Percentiles rank a stretch among this genome's conserved stretches.
phyloP scores from a whole-genome alignment of 2,888 invertebrate genomes.

The Nasonia oneida region DNA sequence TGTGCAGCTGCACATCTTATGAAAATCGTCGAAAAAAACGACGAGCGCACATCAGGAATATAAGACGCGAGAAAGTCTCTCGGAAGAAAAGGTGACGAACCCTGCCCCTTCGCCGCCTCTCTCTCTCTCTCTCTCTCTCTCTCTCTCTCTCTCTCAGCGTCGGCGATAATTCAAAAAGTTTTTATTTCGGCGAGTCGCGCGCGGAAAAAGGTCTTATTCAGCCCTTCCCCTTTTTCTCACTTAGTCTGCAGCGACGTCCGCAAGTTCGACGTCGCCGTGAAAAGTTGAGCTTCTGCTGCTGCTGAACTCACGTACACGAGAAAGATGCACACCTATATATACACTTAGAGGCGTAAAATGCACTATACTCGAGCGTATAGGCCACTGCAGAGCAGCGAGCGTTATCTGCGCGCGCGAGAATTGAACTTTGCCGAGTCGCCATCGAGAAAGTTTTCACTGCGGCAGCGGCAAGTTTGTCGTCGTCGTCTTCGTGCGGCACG shows the following conservation, averaged over 20 bases:
- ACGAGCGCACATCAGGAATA: background rate
- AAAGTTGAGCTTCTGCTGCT: conserved; percentile 63
- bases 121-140: background rate
- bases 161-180: conserved; percentile 61
- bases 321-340: background rate
- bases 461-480: background rate
- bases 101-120: background rate
- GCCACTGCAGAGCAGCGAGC: background rate
- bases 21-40: conserved; percentile 35
- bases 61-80: background rate
- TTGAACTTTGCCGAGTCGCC: conserved; percentile 20
- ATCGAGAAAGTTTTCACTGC: conserved; percentile 7
- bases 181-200: conserved; percentile 46
- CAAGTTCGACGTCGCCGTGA: conserved; percentile 64
- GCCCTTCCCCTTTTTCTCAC: conserved; percentile 35
- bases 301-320: background rate
- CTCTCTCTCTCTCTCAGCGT: background rate
- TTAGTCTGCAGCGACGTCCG: conserved; percentile 5
- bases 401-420: background rate
- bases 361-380: conserved; percentile 16
- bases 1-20: conserved; percentile 31
- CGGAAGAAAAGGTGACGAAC: background rate
- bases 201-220: conserved; percentile 59
- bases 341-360: background rate
- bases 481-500: conserved; percentile 18